Conservation (phyloP, 2,888 invertebrate species). For the Drosophila mayaguana region DNA sequence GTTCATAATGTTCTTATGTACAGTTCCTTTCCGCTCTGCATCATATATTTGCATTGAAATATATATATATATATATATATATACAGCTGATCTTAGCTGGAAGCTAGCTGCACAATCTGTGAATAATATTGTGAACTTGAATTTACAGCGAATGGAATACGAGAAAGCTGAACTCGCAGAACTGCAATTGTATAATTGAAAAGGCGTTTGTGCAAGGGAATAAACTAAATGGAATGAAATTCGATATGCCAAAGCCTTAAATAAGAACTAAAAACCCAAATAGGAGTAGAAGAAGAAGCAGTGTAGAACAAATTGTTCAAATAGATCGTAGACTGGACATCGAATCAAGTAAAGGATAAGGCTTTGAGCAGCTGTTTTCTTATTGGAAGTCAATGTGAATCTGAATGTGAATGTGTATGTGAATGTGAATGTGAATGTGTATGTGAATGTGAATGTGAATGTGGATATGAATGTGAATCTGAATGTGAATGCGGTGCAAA, state of each 20-base stretch:
- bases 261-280: background rate
- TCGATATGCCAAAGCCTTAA: slow-evolving; percentile 1
- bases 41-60: background rate
- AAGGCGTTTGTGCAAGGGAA: slow-evolving; percentile 14
- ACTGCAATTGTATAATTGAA: slow-evolving; percentile 8
- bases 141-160: slow-evolving; percentile 17
- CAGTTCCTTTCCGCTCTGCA: background rate
- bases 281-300: background rate
- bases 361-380: slow-evolving; percentile 1
- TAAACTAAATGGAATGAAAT: slow-evolving; percentile 13
- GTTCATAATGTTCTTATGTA: no score
- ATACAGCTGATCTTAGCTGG: slow-evolving; percentile 10
- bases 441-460: background rate
- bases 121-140: slow-evolving; percentile 5
- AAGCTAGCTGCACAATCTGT: slow-evolving; percentile 12
- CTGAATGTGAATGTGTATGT: background rate
- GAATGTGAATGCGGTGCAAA: slow-evolving; percentile 41
- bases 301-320: background rate
- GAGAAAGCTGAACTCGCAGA: slow-evolving; percentile 36
- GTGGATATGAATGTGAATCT: slow-evolving; percentile 14
- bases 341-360: background rate
- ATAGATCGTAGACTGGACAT: background rate
- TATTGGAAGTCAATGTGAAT: background rate
- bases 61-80: no score
- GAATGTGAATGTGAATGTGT: background rate